phyloP scores from a whole-genome alignment of 2,888 invertebrate genomes.

The Sphaerophoria rueppellii region DNA sequence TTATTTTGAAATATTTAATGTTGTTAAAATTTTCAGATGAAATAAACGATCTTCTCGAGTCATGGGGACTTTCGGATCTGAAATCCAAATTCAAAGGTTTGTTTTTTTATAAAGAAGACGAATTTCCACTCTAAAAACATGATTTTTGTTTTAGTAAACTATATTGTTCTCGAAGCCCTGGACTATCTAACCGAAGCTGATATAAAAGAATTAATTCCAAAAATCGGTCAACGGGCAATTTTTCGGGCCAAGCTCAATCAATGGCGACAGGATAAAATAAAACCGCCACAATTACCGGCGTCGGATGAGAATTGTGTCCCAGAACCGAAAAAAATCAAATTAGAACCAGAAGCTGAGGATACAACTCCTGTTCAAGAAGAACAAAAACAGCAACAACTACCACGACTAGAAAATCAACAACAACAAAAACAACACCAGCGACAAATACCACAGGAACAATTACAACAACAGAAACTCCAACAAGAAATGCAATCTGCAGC shows the following conservation, averaged over 20 bases:
- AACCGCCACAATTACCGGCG: background rate
- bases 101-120: background rate
- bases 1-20: background rate
- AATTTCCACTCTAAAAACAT: background rate
- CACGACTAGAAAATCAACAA: constrained; percentile 17
- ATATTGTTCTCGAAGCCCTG: constrained; percentile 70
- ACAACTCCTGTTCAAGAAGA: background rate
- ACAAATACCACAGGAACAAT: background rate
- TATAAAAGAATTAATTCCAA: constrained; percentile 75
- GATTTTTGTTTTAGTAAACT: constrained; percentile 44
- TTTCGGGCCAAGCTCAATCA: constrained; percentile 74
- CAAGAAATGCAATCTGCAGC: constrained; percentile 23
- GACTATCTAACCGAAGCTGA: constrained; percentile 74
- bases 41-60: constrained; percentile 37
- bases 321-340: constrained; percentile 30
- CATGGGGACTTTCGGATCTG: constrained; percentile 58
- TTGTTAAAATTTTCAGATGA: constrained; percentile 33
- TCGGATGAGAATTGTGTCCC: constrained; percentile 3
- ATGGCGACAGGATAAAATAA: constrained; percentile 69
- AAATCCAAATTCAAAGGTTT: constrained; percentile 62
- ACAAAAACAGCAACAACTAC: background rate
- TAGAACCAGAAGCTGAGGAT: constrained; percentile 36
- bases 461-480: constrained; percentile 3
- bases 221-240: constrained; percentile 76
- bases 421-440: background rate